Evolutionary conservation across 2,797 vertebrate genomes (phyloP), one percentile per base, ranked within the genome.

Genomic region (Malurus splendens): DNA sequence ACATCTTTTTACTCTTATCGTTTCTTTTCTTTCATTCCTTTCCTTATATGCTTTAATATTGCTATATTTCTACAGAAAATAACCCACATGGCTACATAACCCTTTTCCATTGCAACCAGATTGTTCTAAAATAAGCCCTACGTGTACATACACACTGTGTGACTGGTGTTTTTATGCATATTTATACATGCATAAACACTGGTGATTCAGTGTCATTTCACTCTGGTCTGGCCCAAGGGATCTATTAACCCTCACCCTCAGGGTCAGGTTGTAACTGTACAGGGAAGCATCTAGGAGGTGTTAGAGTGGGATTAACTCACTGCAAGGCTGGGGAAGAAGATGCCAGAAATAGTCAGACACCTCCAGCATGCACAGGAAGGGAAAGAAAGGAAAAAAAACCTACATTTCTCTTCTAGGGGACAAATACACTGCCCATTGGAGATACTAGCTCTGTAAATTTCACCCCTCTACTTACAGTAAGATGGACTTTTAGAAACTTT

Each of bases 341-440:
- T 8, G 59, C 5, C 3, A 44, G 20, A 7, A 44, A 18, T 2
- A 32, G 22, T 4, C 23, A 68, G 13, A 30, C 4, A 47, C 1
- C 30, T 55, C 8, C 8, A 55, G 5, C 8, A 28, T 0, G 14
- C 9, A 15, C 4, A 27, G 25, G 54, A 81, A 51, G 70, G 11
- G 6, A 71, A 62, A 39, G 36, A 36, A 36, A 36, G 36, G 9
- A 36, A 36, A 36, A 36, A 36, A 36, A 10, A 7, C 32, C 36
- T 36, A 36, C 36, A 36, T 36, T 36, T 36, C 36, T 36, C 36
- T 81, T 52, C 18, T 9, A 30, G 9, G 7, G 28, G 7, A 39
- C 6, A 81, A 83, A 57, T 0, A 2, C 22, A 18, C 1, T 19
- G 2, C 42, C 3, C 4, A 4, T 0, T 54, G 16, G 14, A 61